Evolutionary conservation across 2,113 vertebrate species (phyloP), one percentile per base, ranked within the genome.

Genomic region (Eclectus roratus): DNA sequence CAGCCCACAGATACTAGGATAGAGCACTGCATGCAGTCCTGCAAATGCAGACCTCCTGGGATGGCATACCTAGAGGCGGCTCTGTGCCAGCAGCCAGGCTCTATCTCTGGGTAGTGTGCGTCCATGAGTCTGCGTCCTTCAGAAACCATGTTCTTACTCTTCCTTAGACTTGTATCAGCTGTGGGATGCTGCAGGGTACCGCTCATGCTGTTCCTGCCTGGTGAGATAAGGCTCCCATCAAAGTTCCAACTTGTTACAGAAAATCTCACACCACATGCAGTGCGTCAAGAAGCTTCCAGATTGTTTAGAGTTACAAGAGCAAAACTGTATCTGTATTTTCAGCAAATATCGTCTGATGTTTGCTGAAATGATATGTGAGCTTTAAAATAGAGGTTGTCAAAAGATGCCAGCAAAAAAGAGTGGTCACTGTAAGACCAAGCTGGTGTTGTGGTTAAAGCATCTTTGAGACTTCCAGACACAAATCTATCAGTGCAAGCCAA

Each of bases 191-290:
- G 60, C 68, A 19, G 47, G 33, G 35, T 80, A 63, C 0, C 0
- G 84, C 72, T 88, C 72, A 29, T 53, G 44, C 70, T 94, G 80
- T 89, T 94, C 69, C 76, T 3, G 9, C 33, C 24, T 56, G 50
- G 52, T 58, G 78, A 90, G 92, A 94, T 88, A 88, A 95, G 31
- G 68, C 69, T 91, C n/a, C 76, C 73, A 78, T 89, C 87, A 79
- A 81, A 94, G 85, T 69, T 85, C 50, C 85, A 87, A 41, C 37
- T 52, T 82, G 41, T 29, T 78, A 71, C 53, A 71, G 56, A 66
- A 92, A 92, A 79, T 63, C 65, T 93, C 69, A 76, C 56, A 81
- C 76, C 70, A 91, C 92, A 53, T 35, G 53, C 72, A 91, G 77
- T 1, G 1, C 0, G 1, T 89, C 82, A 96, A 87, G 89, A 96